Evolutionary conservation across 2,113 vertebrate species (phyloP), one percentile per base, ranked within the genome.

Genomic region (Lagenorhynchus albirostris): DNA sequence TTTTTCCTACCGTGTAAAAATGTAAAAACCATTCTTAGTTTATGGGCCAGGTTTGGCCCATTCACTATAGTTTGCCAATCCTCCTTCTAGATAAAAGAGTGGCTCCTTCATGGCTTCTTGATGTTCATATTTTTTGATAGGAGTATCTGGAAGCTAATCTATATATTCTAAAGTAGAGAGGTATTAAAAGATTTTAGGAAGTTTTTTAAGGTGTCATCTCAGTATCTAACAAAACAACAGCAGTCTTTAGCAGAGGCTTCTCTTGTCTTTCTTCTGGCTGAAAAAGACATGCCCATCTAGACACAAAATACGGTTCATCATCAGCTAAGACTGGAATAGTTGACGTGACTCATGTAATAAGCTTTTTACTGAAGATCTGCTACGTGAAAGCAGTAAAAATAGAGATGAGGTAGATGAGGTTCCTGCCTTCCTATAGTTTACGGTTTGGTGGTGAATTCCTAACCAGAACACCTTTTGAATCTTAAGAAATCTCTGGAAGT

Each of bases 61-160:
- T 11, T 33, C n/a, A 26, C 38, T 73, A 4, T 31, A 55, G 20
- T 80, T 93, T 94, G 8, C 81, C 12, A 73, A 3, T 31, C 2
- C 2, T 7, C 89, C 18, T 87, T 87, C 20, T 31, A 60, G 38
- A 63, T 96, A 76, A 96, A 95, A 89, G n/a, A 90, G 60, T 95
- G 80, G 38, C 58, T 90, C 74, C 38, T 91, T 74, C 29, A 26
- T 50, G 70, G 60, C 44, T 62, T 91, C 33, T 76, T 83, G 29
- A 95, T 58, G 8, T 9, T 55, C 58, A 67, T 25, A 47, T 36
- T 89, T 94, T 82, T 93, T 93, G 14, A 21, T 47, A 13, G 18
- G n/a, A 41, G 0, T 58, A 47, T 65, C 63, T 94, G 33, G 36
- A 94, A 92, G 29, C 13, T 92, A 67, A 55, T 79, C 50, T 25